Evolutionary conservation across 2,113 vertebrate species (phyloP).

Genomic region (Camarhynchus parvulus): DNA sequence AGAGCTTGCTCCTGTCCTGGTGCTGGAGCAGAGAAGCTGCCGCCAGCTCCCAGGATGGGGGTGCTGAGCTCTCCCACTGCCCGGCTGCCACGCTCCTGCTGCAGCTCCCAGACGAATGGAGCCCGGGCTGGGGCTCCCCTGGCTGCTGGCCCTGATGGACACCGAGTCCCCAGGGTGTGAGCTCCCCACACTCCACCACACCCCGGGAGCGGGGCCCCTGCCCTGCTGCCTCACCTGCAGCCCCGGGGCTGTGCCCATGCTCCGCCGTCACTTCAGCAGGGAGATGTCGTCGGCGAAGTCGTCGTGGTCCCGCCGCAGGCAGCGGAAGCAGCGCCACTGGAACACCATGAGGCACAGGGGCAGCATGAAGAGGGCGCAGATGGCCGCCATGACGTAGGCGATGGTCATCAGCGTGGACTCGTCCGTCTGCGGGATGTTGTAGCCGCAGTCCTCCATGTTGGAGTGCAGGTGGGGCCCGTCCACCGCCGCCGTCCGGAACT

Average conservation of each 20-base stretch:
- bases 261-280: constrained; percentile 85
- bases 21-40: background rate
- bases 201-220: background rate
- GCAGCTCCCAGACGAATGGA: background rate
- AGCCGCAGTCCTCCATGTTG: constrained; percentile 96
- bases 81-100: background rate
- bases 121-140: background rate
- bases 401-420: constrained; percentile 99
- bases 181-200: background rate
- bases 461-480: constrained; percentile 87
- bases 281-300: constrained; percentile 97
- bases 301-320: constrained; percentile 84
- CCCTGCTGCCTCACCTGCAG: background rate
- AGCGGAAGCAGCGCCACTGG: constrained; percentile 95
- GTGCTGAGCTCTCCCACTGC: background rate
- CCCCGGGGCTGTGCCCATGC: background rate
- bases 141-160: fast-evolving
- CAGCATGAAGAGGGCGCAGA: constrained; percentile 98
- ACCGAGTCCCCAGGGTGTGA: background rate
- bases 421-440: constrained; percentile 97
- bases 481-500: constrained; percentile 89
- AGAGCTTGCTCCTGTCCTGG: background rate
- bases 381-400: constrained; percentile 97
- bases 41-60: fast-evolving
- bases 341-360: constrained; percentile 98